phyloP scores from a whole-genome alignment of 2,113 vertebrate species.

The Serinus canaria region DNA sequence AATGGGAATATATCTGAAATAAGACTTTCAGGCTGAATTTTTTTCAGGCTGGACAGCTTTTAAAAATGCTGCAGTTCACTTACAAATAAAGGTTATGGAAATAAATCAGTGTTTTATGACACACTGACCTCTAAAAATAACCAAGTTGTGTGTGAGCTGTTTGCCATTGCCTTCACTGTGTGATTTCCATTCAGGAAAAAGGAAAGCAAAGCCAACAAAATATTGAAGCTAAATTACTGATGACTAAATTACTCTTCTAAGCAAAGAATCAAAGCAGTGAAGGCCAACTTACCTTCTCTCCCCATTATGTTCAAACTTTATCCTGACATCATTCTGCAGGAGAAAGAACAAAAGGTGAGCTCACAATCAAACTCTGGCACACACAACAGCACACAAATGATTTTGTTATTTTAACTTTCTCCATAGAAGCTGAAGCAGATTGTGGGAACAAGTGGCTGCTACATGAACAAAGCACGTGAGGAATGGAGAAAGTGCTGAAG shows the following conservation, averaged over 20 bases:
- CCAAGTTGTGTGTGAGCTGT: neutral
- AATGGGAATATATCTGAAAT: neutral
- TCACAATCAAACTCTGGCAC: neutral
- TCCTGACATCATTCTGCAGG: slow-evolving; percentile 89
- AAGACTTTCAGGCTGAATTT: neutral
- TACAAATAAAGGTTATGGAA: neutral
- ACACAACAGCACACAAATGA: neutral
- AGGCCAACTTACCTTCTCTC: slow-evolving; percentile 86
- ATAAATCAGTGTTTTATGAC: neutral
- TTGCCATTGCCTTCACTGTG: neutral
- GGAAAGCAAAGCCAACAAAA: neutral
- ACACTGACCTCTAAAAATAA: neutral
- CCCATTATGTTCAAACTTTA: slow-evolving; percentile 94
- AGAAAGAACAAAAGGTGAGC: slow-evolving; percentile 52
- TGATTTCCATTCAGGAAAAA: neutral
- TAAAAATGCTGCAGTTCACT: neutral
- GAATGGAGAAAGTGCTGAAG: neutral
- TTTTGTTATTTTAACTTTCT: neutral
- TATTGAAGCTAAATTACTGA: neutral
- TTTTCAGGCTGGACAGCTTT: neutral
- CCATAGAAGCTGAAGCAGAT: neutral
- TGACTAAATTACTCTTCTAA: neutral
- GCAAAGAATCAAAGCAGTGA: neutral
- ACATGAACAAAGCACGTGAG: neutral
- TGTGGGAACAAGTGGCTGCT: neutral